Percentiles rank a stretch among this genome's conserved stretches.
These are phyloP conservation scores for Bimastos eiseni DNA, from an alignment of 2,888 invertebrate genomes.

Conservation along the genomic window DNA sequence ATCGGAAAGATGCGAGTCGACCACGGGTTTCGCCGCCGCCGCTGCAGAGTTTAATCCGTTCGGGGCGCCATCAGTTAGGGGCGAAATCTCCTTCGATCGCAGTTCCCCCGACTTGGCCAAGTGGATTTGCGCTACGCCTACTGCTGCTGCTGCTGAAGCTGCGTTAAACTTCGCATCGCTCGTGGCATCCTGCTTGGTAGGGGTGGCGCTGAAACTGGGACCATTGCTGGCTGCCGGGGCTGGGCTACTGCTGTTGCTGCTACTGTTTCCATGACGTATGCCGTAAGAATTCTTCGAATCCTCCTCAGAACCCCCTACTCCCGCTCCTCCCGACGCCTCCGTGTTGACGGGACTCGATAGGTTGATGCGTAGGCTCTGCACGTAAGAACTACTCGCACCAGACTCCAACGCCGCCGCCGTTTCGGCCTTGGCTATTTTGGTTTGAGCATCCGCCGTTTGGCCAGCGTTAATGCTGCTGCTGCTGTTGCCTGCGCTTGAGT, in stretches of 20 bases:
- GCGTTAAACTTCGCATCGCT: neutral
- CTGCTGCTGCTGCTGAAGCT: neutral
- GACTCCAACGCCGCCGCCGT: neutral
- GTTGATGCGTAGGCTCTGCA: slow-evolving; percentile 4
- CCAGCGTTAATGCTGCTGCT: neutral
- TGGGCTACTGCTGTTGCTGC: neutral
- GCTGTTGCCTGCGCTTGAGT: neutral
- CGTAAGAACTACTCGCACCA: slow-evolving; percentile 4
- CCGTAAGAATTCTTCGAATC: slow-evolving; percentile 23
- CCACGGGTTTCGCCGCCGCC: neutral
- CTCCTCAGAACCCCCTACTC: neutral
- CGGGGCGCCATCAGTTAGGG: neutral
- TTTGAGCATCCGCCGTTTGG: neutral
- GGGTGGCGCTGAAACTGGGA: neutral
- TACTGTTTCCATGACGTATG: slow-evolving; percentile 1
- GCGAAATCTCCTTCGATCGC: slow-evolving; percentile 1
- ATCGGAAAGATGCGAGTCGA: neutral
- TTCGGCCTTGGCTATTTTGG: neutral
- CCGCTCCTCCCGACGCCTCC: neutral
- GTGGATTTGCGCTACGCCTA: neutral
- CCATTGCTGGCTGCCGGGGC: neutral
- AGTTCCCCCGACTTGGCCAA: slow-evolving; percentile 14
- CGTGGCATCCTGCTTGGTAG: neutral
- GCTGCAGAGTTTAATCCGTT: neutral
- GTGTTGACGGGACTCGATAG: slow-evolving; percentile 13